Percentiles rank a stretch among this genome's conserved stretches.
Conservation (phyloP, 2,113 vertebrate genomes). For the Atrichornis clamosus region DNA sequence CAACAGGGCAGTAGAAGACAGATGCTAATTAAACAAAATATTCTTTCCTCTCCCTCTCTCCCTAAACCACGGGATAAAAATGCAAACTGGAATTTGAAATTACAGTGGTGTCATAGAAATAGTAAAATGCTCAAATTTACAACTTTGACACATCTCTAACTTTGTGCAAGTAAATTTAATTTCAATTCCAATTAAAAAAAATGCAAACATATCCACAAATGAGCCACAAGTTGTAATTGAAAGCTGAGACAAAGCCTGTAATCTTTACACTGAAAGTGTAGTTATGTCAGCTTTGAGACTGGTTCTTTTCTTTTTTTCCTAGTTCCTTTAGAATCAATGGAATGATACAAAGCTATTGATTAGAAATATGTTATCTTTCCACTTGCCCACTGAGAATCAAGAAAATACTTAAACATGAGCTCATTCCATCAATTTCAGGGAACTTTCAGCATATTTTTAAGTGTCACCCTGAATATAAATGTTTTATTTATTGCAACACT, state of each 20-base stretch:
- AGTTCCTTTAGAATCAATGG: not conserved
- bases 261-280: not conserved
- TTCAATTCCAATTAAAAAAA: not conserved
- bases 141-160: not conserved
- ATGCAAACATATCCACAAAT: not conserved
- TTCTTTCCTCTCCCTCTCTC: not conserved
- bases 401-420: not conserved
- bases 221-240: not conserved
- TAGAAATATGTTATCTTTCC: not conserved
- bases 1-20: not conserved
- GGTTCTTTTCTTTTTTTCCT: not conserved
- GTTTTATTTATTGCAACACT: not conserved
- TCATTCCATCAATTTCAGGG: not conserved
- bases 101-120: not conserved
- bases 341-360: not conserved
- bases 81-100: not conserved
- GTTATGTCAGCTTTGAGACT: not conserved
- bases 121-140: not conserved
- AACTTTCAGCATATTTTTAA: not conserved
- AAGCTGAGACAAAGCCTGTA: not conserved
- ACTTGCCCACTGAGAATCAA: not conserved
- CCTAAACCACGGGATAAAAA: not conserved
- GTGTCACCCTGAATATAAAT: not conserved
- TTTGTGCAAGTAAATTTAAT: not conserved
- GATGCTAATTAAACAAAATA: not conserved